Evolutionary conservation across 2,113 vertebrate genomes (phyloP), one percentile per base, ranked within the genome.

Genomic region (Heteronetta atricapilla): DNA sequence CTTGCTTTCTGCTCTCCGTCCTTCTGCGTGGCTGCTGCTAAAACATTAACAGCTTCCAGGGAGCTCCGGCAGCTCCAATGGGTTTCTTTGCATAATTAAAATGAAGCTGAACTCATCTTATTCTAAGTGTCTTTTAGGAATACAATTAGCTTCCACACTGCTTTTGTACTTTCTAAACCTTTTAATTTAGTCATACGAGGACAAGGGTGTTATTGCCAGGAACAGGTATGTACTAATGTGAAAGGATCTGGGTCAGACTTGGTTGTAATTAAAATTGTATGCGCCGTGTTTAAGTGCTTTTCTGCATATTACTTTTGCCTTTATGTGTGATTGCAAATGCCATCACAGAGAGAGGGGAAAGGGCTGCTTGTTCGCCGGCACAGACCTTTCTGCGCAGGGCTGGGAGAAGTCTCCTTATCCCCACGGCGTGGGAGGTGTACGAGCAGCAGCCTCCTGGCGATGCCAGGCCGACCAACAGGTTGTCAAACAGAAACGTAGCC

Each of bases 61-160:
- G 92, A 92, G 78, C 88, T 77, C 82, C 36, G 2, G 75, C 92
- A 74, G 79, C 90, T 93, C 91, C 77, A 22, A 46, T 25, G 14
- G 73, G 26, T 80, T 83, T 36, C 73, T 67, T 80, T 90, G 69
- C 85, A 48, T 60, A n/a, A 82, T 82, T 90, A 78, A 67, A 73
- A 82, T 34, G 84, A 72, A 84, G 50, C 87, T 59, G 82, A 80
- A 69, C 93, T 93, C 66, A 1, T 75, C 84, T 79, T 23, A 69
- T 82, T 91, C 82, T 2, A 5, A 40, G 84, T 58, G 66, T 82
- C 93, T 96, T 91, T 89, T 29, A 82, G 94, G 95, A 95, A 86
- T 64, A 90, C 89, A 93, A 94, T 96, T 95, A 93, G 77, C 92
- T 94, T 90, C 89, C 33, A 28, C 62, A 6, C 76, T 0, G 11